Base-by-base conservation (phyloP, 2,888 invertebrate genomes). In the Drosophila barbarae region DNA sequence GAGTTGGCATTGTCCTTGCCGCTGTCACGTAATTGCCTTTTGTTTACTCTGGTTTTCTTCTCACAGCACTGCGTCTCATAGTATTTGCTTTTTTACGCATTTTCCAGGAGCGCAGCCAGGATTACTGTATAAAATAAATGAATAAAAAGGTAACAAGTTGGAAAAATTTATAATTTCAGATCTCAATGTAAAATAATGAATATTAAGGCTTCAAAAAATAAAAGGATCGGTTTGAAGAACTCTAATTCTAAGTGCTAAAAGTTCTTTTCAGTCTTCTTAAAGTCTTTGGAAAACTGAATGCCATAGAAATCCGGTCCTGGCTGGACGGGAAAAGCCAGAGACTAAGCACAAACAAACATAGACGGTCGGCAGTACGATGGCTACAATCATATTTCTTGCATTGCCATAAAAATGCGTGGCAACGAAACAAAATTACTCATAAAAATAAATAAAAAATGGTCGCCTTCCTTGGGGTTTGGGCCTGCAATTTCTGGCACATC, bases 331-430 rank as follows among this genome's bases (percentile, higher is more conserved):
- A 52, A 38, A 28, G 18, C 9, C 15, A 32, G 32, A 36, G 56
- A 55, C 51, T 52, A 47, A 54, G 55, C 67, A 53, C 60, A 65
- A 71, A 67, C 44, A 69, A 47, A 55, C 59, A 53, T 26, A 49
- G 39, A 36, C 47, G n/a, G 12, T 12, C 42, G 50, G 46, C 57
- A 64, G 15, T 44, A 28, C 44, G n/a, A 69, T 52, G 44, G 61
- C 69, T 70, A 71, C 85, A 76, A 84, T 79, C 84, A 85, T 85
- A 80, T 80, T 83, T 83, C 83, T 69, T 66, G 60, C 64, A 65
- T 60, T 80, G 75, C 81, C 68, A 79, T 79, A 79, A 85, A 84
- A 85, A 74, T 80, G 84, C 85, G 85, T 83, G 74, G 67, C 78
- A 74, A 69, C 36, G 10, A 72, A 80, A 77, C 74, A 77, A 83